Evolutionary conservation across 2,888 invertebrate genomes (phyloP), one percentile per base, ranked within the genome.

Genomic region (Drosophila vallismaia): DNA sequence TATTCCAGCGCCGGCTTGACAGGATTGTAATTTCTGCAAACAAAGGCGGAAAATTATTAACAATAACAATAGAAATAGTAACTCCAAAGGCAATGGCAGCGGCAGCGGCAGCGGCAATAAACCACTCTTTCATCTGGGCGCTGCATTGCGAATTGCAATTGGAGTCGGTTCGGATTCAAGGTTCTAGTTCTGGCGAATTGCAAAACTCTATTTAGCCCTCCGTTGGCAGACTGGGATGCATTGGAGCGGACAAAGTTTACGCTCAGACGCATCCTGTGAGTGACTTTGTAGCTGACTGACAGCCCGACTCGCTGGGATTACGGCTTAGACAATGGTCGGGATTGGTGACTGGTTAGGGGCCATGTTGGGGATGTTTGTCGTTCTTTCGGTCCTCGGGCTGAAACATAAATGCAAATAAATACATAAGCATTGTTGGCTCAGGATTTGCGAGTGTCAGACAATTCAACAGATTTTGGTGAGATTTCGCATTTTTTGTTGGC

Each of bases 341-440:
- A 45, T 9, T 28, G 24, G 26, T 40, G 29, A 19, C 9, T 40
- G 38, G 31, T 19, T 38, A 19, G 52, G 28, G 28, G 12, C 28
- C 26, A 42, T 42, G 19, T 19, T 19, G 19, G 44, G 26, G 28
- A 48, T 31, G 68, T 66, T 66, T 53, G 52, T 53, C 51, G 68
- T 68, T 51, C 48, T 51, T 50, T 50, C 53, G 49, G 63, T 48
- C 63, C 70, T 72, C 70, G 70, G 70, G 66, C 54, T 66, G 54
- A 55, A 48, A 49, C 75, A 86, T 83, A 80, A 80, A 82, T 73
- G 75, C 86, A 82, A 80, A 83, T 71, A 86, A 83, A 79, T 75
- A 75, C 71, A 77, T 63, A 75, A 56, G 59, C 45, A 59, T 69
- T 69, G 59, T 76, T 83, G 51, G 29, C 42, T 48, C 51, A 38